A percentile compares a stretch with the other conserved stretches of the same genome.
Evolutionary conservation across 2,888 invertebrate genomes (phyloP).

Genomic region (Drosophila pseudotalamancana): DNA sequence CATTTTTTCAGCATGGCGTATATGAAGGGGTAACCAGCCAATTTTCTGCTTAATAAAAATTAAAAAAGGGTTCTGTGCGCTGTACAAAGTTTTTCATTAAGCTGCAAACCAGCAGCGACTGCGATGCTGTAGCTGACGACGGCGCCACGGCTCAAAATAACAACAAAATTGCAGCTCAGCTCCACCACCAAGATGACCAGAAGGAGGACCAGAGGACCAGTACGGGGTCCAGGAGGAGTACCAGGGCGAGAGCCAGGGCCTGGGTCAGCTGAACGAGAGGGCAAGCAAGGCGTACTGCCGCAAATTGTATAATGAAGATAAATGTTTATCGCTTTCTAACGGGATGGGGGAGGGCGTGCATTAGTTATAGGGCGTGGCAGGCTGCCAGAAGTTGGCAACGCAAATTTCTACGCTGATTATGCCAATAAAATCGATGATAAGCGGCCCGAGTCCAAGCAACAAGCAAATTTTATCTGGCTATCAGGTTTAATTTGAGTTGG

Average conservation of each 20-base stretch:
- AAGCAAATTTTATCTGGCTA: slow-evolving; percentile 42
- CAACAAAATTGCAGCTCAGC: slow-evolving; percentile 38
- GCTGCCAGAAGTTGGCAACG: slow-evolving; percentile 67
- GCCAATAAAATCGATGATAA: slow-evolving; percentile 78
- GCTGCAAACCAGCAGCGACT: slow-evolving; percentile 44
- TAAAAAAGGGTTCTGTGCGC: slow-evolving; percentile 67
- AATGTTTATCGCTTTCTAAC: slow-evolving; percentile 68
- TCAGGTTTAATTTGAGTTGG: slow-evolving; percentile 50
- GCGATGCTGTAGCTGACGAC: slow-evolving; percentile 13
- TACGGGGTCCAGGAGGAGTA: no score
- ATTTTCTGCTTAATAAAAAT: slow-evolving; percentile 79
- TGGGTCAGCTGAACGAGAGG: background rate
- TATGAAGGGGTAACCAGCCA: slow-evolving; percentile 41
- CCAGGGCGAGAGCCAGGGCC: no score
- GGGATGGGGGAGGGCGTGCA: slow-evolving; percentile 23
- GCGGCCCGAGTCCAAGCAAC: slow-evolving; percentile 47
- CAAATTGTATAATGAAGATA: slow-evolving; percentile 76
- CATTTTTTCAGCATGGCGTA: slow-evolving; percentile 8
- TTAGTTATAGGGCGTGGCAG: slow-evolving; percentile 57
- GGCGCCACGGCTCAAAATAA: slow-evolving; percentile 26
- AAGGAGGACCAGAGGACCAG: background rate
- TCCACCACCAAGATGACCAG: background rate
- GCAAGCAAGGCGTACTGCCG: slow-evolving; percentile 42
- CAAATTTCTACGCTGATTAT: slow-evolving; percentile 75
- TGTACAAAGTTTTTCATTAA: slow-evolving; percentile 73